These are phyloP conservation scores for Acanthopleura granulata DNA, from an alignment of 2,888 invertebrate genomes.

Conservation along the genomic window DNA sequence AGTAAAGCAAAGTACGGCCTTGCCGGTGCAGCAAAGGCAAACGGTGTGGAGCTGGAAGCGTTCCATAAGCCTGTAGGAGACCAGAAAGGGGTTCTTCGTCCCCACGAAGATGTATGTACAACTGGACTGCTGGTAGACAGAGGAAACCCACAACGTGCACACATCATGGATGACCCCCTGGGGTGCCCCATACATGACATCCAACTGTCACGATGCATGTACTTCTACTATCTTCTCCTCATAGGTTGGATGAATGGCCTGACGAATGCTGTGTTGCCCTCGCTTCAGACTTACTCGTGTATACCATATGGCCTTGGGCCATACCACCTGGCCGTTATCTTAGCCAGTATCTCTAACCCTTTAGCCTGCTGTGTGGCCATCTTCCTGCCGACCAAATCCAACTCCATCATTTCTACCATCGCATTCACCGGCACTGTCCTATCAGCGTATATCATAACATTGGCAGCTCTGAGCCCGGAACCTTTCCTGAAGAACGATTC, in stretches of 20 bases:
- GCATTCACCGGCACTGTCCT: constrained; percentile 71
- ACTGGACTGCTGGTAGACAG: neutral
- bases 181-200: neutral
- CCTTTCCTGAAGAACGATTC: constrained; percentile 75
- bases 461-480: constrained; percentile 81
- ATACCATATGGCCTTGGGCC: constrained; percentile 83
- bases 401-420: constrained; percentile 43
- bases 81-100: neutral
- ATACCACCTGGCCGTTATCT: constrained; percentile 83
- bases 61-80: neutral
- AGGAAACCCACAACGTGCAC: neutral
- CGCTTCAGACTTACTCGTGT: constrained; percentile 85
- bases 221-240: constrained; percentile 61
- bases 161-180: neutral
- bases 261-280: constrained; percentile 83
- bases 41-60: neutral
- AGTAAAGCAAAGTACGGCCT: neutral
- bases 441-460: constrained; percentile 78
- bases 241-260: constrained; percentile 77
- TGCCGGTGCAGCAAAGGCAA: neutral
- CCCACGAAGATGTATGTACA: neutral
- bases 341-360: constrained; percentile 86
- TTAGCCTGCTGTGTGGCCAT: constrained; percentile 78
- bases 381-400: constrained; percentile 63
- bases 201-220: neutral